phyloP scores from a whole-genome alignment of 2,113 vertebrate genomes.

The Chaenocephalus aceratus region DNA sequence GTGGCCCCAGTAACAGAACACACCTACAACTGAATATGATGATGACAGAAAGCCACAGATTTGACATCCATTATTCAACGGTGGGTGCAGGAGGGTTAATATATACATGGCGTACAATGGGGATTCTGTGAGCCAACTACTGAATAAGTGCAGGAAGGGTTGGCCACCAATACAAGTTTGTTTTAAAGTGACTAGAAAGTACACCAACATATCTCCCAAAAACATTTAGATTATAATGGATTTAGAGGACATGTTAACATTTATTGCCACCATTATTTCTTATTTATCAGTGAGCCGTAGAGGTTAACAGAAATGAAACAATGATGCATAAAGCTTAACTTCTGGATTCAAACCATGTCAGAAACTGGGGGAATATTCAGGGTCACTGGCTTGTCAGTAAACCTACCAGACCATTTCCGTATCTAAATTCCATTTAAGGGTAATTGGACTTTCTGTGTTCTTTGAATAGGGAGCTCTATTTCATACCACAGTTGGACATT shows the following conservation, averaged over 20 bases:
- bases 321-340: not conserved
- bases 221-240: not conserved
- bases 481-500: not conserved
- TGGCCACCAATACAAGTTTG: not conserved
- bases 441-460: not conserved
- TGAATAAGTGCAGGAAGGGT: not conserved
- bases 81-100: constrained; percentile 69
- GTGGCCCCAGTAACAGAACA: constrained; percentile 40
- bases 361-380: not conserved
- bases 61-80: constrained; percentile 86
- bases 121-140: constrained; percentile 40
- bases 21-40: constrained; percentile 54
- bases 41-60: constrained; percentile 81
- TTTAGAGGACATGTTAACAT: not conserved
- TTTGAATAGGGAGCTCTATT: not conserved
- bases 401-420: not conserved
- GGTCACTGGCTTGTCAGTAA: not conserved
- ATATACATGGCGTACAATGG: constrained; percentile 74
- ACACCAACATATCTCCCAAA: not conserved
- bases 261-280: not conserved
- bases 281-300: not conserved
- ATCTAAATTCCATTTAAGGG: not conserved
- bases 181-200: not conserved
- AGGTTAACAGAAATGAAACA: not conserved
- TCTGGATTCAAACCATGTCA: not conserved